Base-by-base conservation (phyloP, 2,888 invertebrate species). In the Lysandra bellargus region DNA sequence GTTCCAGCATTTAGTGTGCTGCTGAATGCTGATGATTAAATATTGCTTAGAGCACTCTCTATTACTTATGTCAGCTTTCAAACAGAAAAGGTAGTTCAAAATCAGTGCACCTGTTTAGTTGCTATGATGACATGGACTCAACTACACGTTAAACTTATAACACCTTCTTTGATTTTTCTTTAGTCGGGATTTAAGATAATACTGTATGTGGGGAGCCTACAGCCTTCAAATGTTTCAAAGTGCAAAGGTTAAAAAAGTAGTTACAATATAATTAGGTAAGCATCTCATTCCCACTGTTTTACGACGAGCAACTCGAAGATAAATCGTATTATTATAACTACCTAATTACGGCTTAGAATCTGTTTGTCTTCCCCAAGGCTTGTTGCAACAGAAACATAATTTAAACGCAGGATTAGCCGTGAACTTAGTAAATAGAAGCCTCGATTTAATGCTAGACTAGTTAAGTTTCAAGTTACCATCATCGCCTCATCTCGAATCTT, bases 261-360 rank as follows among this genome's bases (percentile, higher is more conserved):
- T 72, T 73, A 73, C 77, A 79, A 78, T 57, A 80, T 81, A 37
- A 81, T 73, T 57, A 57, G 4, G 14, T 69, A 69, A 37, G 14
- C 69, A 69, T 30, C 76, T 30, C 23, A 75, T 75, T 76, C 53
- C 17, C 49, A 30, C 33, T 76, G 53, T 17, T 53, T 75, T 76
- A 76, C 23, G 76, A 30, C 49, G 44, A 6, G 74, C 37, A 30
- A 49, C 53, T 57, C 53, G 33, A 75, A 75, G 49, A 76, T 76
- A 76, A 76, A 57, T 76, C 33, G 53, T 76, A 76, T 76, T 76
- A 76, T 76, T 76, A 76, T 33, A 76, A 57, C 53, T 33, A 76
- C 30, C 53, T 76, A 53, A 76, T 76, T 76, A 76, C 53, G 53
- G 33, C 53, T 76, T 57, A 33, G 7, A 33, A 53, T 76, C 30